Percentiles rank a stretch among this genome's conserved stretches.
Evolutionary conservation across 2,113 vertebrate species (phyloP).

Genomic region (Thymallus thymallus): DNA sequence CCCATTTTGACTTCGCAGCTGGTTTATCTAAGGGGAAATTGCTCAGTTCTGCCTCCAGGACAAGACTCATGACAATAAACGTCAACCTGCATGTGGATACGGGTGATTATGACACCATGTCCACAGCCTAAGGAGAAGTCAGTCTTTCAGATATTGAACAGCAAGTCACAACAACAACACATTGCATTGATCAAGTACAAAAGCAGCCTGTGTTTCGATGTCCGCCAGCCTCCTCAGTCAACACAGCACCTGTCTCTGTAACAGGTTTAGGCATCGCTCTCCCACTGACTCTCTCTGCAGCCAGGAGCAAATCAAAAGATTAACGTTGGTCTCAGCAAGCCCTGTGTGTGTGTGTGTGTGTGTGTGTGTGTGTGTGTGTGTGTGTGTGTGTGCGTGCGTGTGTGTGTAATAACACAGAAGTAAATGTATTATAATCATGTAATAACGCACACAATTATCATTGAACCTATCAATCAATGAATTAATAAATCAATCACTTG

Average conservation of each 20-base stretch:
- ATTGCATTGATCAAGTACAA: constrained; percentile 12
- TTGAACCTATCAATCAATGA: background rate
- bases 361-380: too few species aligned
- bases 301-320: constrained; percentile 17
- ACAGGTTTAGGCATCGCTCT: constrained; percentile 22
- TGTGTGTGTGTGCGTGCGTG: too few species aligned
- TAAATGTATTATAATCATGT: background rate
- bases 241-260: constrained; percentile 21
- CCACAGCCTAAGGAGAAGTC: background rate
- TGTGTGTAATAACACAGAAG: too few species aligned
- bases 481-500: too few species aligned
- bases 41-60: too few species aligned
- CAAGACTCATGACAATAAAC: too few species aligned
- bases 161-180: background rate
- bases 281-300: background rate
- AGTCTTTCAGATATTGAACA: background rate
- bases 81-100: too few species aligned
- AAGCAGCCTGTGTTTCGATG: constrained; percentile 12
- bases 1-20: too few species aligned
- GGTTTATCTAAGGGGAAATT: too few species aligned
- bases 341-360: background rate
- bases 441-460: background rate
- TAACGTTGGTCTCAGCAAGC: constrained; percentile 20
- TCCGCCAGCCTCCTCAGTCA: constrained; percentile 13
- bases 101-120: background rate